These are phyloP conservation scores for Monochamus saltuarius DNA, from an alignment of 1,140 invertebrate genomes.

Conservation along the genomic window DNA sequence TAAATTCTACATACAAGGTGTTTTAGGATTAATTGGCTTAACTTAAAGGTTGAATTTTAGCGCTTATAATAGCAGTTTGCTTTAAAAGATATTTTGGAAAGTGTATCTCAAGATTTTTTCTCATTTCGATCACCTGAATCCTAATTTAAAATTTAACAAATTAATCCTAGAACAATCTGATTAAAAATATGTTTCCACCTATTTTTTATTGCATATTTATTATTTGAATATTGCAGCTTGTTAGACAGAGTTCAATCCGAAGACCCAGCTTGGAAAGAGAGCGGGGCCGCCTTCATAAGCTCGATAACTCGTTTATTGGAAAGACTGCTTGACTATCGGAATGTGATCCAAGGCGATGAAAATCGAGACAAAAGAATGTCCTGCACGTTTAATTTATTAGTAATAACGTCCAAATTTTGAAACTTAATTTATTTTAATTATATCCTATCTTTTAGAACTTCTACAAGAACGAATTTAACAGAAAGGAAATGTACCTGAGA, in stretches of 20 bases:
- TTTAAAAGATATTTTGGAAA: too few species aligned
- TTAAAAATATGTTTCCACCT: too few species aligned
- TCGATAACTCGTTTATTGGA: constrained; percentile 88
- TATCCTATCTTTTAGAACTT: constrained; percentile 75
- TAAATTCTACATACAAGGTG: too few species aligned
- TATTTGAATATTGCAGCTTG: constrained; percentile 59
- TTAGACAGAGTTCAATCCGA: constrained; percentile 82
- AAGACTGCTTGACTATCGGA: constrained; percentile 86
- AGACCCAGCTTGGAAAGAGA: constrained; percentile 86
- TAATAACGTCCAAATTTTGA: constrained; percentile 49
- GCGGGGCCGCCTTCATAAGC: constrained; percentile 86
- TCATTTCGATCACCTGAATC: too few species aligned
- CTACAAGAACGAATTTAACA: constrained; percentile 94
- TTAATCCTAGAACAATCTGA: too few species aligned
- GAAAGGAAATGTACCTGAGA: constrained; percentile 94
- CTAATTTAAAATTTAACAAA: too few species aligned
- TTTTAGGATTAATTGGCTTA: too few species aligned
- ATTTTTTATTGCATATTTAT: constrained; percentile 7
- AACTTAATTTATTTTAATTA: neutral
- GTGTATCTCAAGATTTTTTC: too few species aligned
- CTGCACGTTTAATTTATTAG: constrained; percentile 93
- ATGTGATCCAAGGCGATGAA: constrained; percentile 88
- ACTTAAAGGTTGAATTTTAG: too few species aligned
- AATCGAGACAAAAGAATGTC: constrained; percentile 94
- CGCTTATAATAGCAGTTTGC: too few species aligned